phyloP scores from a whole-genome alignment of 2,888 invertebrate genomes.

The Phyto melanocephala region DNA sequence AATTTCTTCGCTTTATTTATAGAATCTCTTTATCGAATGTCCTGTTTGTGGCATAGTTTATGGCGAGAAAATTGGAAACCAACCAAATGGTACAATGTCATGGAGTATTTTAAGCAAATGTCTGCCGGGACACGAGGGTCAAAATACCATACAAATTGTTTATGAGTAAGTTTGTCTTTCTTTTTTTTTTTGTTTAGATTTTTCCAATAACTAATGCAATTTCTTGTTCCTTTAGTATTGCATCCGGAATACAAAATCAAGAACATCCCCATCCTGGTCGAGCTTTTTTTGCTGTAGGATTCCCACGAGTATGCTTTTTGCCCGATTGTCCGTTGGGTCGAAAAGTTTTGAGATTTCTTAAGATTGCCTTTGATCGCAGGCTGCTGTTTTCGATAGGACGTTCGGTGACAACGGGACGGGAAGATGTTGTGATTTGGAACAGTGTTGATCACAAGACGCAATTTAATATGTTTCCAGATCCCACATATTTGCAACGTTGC shows the following conservation, averaged over 20 bases:
- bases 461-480: slow-evolving; percentile 88
- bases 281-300: slow-evolving; percentile 93
- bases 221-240: slow-evolving; percentile 82
- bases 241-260: slow-evolving; percentile 89
- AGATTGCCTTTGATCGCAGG: slow-evolving; percentile 90
- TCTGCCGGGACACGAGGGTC: slow-evolving; percentile 83
- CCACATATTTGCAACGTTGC: slow-evolving; percentile 84
- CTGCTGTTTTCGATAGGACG: slow-evolving; percentile 91
- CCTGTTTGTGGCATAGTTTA: slow-evolving; percentile 91
- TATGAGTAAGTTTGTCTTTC: slow-evolving; percentile 84
- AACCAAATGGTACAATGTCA: slow-evolving; percentile 90
- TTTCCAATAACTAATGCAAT: background rate
- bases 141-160: slow-evolving; percentile 88
- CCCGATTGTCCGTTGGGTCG: slow-evolving; percentile 91
- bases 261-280: slow-evolving; percentile 90
- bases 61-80: slow-evolving; percentile 88
- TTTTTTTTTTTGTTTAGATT: background rate
- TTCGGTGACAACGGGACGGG: slow-evolving; percentile 93
- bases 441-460: slow-evolving; percentile 93
- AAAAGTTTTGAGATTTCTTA: slow-evolving; percentile 86
- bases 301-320: slow-evolving; percentile 89
- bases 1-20: slow-evolving; percentile 17
- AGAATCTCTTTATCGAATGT: slow-evolving; percentile 88
- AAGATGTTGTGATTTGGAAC: slow-evolving; percentile 95
- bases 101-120: slow-evolving; percentile 86